A percentile compares a stretch with the other conserved stretches of the same genome.
phyloP scores from a whole-genome alignment of 2,113 vertebrate genomes.

The Megaleporinus macrocephalus region DNA sequence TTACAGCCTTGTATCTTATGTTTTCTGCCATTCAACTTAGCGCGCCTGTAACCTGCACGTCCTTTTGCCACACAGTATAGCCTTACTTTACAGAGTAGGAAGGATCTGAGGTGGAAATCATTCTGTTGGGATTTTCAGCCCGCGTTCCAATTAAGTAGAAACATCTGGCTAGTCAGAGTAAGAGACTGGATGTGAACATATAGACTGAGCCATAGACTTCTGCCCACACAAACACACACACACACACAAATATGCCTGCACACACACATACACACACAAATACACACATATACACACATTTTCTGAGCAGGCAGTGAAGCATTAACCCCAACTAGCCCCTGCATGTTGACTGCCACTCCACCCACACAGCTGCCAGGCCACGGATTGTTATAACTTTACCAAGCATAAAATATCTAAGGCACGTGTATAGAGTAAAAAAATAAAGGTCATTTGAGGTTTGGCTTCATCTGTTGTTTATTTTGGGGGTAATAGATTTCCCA shows the following conservation, averaged over 20 bases:
- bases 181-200: neutral
- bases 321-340: conserved; percentile 13
- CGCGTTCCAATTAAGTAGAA: conserved; percentile 41
- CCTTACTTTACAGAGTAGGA: neutral
- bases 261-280: neutral
- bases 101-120: conserved; percentile 15
- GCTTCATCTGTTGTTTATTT: neutral
- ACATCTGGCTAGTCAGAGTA: conserved; percentile 34
- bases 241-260: no score
- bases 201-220: neutral
- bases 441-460: conserved; percentile 25
- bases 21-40: neutral
- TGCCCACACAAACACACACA: neutral
- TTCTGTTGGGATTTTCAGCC: conserved; percentile 17
- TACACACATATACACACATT: conserved; percentile 2
- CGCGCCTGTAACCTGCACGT: neutral
- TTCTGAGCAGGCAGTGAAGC: conserved; percentile 15
- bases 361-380: neutral
- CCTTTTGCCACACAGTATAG: neutral
- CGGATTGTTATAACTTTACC: conserved; percentile 9
- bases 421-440: neutral
- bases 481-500: conserved; percentile 11
- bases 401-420: conserved; percentile 15
- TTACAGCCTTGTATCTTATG: neutral
- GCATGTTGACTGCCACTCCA: neutral